These are phyloP conservation scores for Macrophya annulata DNA, from an alignment of 2,888 invertebrate species.

Conservation along the genomic window DNA sequence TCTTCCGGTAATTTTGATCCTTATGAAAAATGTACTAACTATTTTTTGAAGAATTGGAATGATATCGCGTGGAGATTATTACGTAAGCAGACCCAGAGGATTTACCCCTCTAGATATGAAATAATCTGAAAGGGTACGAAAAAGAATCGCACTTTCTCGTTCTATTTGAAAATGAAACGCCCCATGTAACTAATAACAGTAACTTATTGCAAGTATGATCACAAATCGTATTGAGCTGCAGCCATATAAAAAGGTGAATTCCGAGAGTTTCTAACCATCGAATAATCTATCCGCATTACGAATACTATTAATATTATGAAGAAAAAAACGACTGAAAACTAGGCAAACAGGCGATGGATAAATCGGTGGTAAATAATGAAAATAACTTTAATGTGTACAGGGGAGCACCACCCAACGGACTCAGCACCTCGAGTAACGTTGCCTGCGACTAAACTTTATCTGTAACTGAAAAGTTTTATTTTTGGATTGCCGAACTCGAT, in stretches of 20 bases:
- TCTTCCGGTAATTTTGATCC: background rate
- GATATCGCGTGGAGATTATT: background rate
- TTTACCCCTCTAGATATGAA: background rate
- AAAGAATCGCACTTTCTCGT: too few relatives aligned
- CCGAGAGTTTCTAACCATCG: background rate
- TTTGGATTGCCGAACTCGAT: background rate
- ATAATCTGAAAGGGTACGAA: too few relatives aligned
- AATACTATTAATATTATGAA: slow-evolving; percentile 14
- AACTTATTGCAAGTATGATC: background rate
- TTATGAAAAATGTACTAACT: background rate
- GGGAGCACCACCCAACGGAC: slow-evolving; percentile 84
- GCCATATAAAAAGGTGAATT: background rate
- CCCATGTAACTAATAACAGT: background rate
- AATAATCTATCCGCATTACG: background rate
- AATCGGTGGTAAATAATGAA: slow-evolving; percentile 71
- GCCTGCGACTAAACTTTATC: slow-evolving; percentile 87
- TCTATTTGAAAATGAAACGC: too few relatives aligned
- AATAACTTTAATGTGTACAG: slow-evolving; percentile 85
- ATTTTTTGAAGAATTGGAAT: background rate
- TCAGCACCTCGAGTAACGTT: slow-evolving; percentile 84
- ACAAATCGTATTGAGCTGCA: slow-evolving; percentile 1
- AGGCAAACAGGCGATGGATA: slow-evolving; percentile 75
- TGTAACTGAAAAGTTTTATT: slow-evolving; percentile 60
- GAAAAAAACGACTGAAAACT: slow-evolving; percentile 68
- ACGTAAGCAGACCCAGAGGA: background rate